These are phyloP conservation scores for Scarus forsteni DNA, from an alignment of 2,797 vertebrate species.

Conservation along the genomic window DNA sequence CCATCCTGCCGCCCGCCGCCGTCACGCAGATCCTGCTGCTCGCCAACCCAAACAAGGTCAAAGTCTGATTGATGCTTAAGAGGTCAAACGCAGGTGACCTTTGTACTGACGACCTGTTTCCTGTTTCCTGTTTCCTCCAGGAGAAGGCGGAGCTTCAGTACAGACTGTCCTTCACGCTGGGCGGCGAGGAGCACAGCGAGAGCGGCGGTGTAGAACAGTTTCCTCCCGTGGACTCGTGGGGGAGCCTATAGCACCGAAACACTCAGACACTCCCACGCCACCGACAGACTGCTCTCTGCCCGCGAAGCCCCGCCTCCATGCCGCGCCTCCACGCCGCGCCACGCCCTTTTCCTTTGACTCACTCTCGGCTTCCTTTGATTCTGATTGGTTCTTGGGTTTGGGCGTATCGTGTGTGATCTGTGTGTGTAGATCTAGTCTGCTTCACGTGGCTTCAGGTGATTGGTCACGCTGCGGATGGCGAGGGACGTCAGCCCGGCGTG, in stretches of 20 bases:
- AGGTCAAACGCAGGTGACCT: too few species aligned
- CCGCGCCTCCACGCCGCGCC: too few species aligned
- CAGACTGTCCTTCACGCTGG: slow-evolving; percentile 93
- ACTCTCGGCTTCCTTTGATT: slow-evolving; percentile 53
- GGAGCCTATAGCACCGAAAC: slow-evolving; percentile 87
- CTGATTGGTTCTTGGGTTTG: slow-evolving; percentile 41
- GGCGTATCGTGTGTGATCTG: slow-evolving; percentile 38
- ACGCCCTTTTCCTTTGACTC: slow-evolving; percentile 47
- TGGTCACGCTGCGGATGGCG: slow-evolving; percentile 2
- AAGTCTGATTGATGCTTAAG: not conserved
- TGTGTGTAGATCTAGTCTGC: slow-evolving; percentile 59
- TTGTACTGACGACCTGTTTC: too few species aligned
- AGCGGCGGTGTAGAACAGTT: slow-evolving; percentile 95
- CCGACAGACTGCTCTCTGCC: slow-evolving; percentile 68
- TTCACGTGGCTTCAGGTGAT: slow-evolving; percentile 54
- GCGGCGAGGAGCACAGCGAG: slow-evolving; percentile 91
- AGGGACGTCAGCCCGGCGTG: too few species aligned
- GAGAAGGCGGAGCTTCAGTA: slow-evolving; percentile 96
- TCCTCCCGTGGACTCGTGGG: slow-evolving; percentile 93
- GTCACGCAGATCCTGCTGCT: slow-evolving; percentile 97
- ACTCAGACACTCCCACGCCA: slow-evolving; percentile 41
- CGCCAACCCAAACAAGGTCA: slow-evolving; percentile 96
- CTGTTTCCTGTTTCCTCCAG: slow-evolving; percentile 65
- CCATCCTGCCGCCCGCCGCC: slow-evolving; percentile 94
- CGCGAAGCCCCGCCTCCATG: slow-evolving; percentile 33